These are phyloP conservation scores for Anarhynchus alexandrinus DNA, from an alignment of 2,113 vertebrate species.

Conservation along the genomic window DNA sequence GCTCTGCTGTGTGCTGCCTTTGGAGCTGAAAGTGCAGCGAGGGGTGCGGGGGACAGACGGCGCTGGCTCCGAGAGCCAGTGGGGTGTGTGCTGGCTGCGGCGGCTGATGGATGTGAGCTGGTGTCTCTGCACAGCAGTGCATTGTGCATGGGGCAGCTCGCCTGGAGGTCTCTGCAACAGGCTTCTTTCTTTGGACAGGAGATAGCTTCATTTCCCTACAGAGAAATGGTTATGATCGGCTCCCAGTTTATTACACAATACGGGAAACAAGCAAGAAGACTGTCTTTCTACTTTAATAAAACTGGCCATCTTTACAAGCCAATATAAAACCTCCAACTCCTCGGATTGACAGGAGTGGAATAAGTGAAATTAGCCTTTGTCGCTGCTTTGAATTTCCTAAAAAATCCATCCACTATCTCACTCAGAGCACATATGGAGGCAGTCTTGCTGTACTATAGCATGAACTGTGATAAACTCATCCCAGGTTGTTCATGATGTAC, in stretches of 20 bases:
- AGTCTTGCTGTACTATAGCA: not conserved
- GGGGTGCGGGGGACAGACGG: rapidly evolving
- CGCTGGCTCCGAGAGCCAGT: rapidly evolving
- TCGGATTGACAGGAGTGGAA: not conserved
- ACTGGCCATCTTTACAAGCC: not conserved
- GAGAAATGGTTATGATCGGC: not conserved
- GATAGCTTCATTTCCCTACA: not conserved
- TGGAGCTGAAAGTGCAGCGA: not conserved
- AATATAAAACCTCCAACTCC: not conserved
- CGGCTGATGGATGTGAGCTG: not conserved
- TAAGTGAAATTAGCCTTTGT: not conserved
- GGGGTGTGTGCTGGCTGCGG: not conserved
- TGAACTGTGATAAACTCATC: not conserved
- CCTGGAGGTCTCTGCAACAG: not conserved
- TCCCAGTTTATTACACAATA: not conserved
- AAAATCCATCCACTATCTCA: not conserved
- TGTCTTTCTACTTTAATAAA: not conserved
- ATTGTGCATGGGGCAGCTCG: not conserved
- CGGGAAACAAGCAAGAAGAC: not conserved
- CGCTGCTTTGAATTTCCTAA: not conserved
- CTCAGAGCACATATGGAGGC: not conserved
- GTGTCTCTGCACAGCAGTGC: not conserved
- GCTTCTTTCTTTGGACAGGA: not conserved
- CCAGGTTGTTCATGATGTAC: not conserved
- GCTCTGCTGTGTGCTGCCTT: not conserved